phyloP scores from a whole-genome alignment of 2,888 invertebrate genomes.

The Steinernema scapterisci region DNA sequence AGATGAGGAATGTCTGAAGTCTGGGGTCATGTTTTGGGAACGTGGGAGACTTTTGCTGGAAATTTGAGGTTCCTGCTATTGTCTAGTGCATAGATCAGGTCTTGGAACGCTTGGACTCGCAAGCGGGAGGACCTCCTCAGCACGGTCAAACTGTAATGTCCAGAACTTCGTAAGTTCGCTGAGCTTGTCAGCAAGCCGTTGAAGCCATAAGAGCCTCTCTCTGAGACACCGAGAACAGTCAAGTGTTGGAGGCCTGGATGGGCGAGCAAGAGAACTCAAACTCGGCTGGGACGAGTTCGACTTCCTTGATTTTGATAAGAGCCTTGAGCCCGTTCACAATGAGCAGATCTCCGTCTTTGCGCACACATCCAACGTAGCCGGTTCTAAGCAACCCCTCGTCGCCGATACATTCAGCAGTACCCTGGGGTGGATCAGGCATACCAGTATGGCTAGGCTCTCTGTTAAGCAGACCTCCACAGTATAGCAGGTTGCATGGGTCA shows the following conservation, averaged over 20 bases:
- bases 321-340: conserved; percentile 85
- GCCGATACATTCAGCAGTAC: conserved; percentile 76
- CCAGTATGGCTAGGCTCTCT: conserved; percentile 66
- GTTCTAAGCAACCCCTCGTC: conserved; percentile 80
- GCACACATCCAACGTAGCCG: conserved; percentile 81
- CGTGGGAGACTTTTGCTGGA: no score
- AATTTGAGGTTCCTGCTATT: no score
- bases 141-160: no score
- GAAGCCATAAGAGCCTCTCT: conserved; percentile 71
- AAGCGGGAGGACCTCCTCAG: no score
- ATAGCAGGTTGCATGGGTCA: no score
- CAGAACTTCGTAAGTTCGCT: no score
- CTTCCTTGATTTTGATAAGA: conserved; percentile 84
- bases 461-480: not conserved
- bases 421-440: conserved; percentile 78
- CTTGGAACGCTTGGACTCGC: no score
- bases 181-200: no score
- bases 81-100: no score
- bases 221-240: conserved; percentile 79
- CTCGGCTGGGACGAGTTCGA: conserved; percentile 82
- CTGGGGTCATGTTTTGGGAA: no score
- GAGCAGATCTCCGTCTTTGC: conserved; percentile 78
- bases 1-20: no score
- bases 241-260: conserved; percentile 77
- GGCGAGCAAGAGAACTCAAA: conserved; percentile 78